A percentile compares a stretch with the other conserved stretches of the same genome.
phyloP scores from a whole-genome alignment of 2,797 vertebrate species.

The Pelodytes ibericus region DNA sequence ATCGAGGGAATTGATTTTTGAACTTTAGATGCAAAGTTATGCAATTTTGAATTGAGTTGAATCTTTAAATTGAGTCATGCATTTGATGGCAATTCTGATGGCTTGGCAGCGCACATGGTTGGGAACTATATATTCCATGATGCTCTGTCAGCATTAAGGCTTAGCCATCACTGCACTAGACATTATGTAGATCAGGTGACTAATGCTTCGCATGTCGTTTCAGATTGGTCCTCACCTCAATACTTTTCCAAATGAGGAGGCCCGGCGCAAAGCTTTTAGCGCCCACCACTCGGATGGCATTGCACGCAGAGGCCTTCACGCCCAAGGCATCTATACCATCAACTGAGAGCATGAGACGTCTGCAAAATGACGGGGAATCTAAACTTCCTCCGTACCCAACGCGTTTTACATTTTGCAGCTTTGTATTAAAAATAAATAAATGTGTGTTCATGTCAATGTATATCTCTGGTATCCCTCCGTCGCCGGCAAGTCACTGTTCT shows the following conservation, averaged over 20 bases:
- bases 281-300: constrained; percentile 67
- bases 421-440: too few relatives aligned
- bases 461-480: background rate
- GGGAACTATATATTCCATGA: too few relatives aligned
- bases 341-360: constrained; percentile 51
- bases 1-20: too few relatives aligned
- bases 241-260: constrained; percentile 75
- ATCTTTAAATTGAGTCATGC: too few relatives aligned
- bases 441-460: background rate
- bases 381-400: background rate
- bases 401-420: background rate
- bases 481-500: background rate
- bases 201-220: background rate
- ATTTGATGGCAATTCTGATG: too few relatives aligned
- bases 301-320: constrained; percentile 60
- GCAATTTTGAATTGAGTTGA: too few relatives aligned
- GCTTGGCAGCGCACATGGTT: too few relatives aligned
- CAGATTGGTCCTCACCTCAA: constrained; percentile 79
- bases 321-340: constrained; percentile 65
- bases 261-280: constrained; percentile 66
- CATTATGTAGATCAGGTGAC: background rate
- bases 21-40: too few relatives aligned
- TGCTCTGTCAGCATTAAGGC: too few relatives aligned
- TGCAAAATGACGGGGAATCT: background rate
- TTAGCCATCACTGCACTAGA: too few relatives aligned